These are phyloP conservation scores for Mesembrinibis cayennensis DNA, from an alignment of 2,113 vertebrate genomes.

Conservation along the genomic window DNA sequence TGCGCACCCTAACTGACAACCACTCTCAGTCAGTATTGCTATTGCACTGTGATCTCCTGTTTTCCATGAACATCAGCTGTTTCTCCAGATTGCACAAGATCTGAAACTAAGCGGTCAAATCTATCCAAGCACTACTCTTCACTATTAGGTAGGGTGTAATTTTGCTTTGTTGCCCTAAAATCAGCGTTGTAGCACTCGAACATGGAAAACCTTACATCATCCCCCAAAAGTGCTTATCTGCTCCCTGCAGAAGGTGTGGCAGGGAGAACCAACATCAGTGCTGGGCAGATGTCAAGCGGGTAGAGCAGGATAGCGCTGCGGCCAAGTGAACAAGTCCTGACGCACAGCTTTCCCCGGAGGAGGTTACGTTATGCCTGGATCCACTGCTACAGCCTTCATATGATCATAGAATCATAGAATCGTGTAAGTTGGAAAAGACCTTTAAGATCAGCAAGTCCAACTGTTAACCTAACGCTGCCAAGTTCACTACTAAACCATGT, in stretches of 20 bases:
- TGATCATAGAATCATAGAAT: background rate
- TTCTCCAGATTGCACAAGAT: background rate
- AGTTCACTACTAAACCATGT: background rate
- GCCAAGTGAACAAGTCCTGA: slow-evolving; percentile 51
- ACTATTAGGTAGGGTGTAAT: background rate
- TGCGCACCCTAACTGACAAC: background rate
- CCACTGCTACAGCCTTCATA: background rate
- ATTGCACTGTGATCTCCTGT: rapidly evolving
- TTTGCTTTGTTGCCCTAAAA: background rate
- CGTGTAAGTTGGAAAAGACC: background rate
- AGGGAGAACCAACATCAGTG: background rate
- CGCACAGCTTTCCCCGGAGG: background rate
- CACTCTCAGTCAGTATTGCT: background rate
- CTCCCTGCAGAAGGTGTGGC: slow-evolving; percentile 17
- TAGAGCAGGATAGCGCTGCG: background rate
- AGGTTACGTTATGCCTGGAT: background rate
- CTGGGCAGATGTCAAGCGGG: background rate
- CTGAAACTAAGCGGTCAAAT: background rate
- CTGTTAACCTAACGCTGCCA: no score
- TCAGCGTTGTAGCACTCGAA: background rate
- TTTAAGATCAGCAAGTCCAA: background rate
- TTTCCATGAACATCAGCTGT: background rate
- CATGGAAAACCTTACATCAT: slow-evolving; percentile 32
- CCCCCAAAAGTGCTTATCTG: background rate
- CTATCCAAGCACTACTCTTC: background rate